phyloP scores from a whole-genome alignment of 2,113 vertebrate genomes.

The Callipepla squamata region DNA sequence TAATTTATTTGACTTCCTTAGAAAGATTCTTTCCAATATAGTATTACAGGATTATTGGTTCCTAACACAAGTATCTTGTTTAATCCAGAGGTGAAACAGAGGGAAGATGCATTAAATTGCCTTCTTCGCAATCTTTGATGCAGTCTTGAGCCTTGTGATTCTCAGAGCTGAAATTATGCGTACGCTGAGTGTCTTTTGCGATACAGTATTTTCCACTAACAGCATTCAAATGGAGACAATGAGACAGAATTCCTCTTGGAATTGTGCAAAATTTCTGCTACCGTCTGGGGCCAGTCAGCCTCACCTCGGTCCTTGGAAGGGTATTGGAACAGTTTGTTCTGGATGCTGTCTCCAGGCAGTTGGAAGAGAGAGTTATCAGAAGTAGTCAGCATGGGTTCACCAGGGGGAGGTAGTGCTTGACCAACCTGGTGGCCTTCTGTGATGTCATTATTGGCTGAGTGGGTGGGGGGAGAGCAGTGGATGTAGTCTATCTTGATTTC shows the following conservation, averaged over 20 bases:
- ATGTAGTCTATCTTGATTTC: no score
- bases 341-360: no score
- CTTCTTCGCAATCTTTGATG: not conserved
- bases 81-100: not conserved
- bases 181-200: fast-evolving
- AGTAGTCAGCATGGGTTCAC: no score
- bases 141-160: not conserved
- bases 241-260: not conserved
- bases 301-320: no score
- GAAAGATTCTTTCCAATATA: not conserved
- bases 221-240: not conserved
- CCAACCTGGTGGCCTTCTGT: no score
- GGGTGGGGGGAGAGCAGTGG: no score
- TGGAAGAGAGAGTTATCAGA: no score
- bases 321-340: no score
- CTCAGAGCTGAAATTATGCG: not conserved
- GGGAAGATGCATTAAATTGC: not conserved
- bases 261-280: not conserved
- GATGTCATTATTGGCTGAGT: no score
- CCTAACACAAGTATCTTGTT: not conserved
- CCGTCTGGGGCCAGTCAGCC: not conserved
- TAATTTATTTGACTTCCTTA: not conserved
- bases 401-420: no score
- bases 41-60: not conserved
- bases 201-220: not conserved